Conservation (phyloP, 2,888 invertebrate genomes). For the Zonitis immaculata region DNA sequence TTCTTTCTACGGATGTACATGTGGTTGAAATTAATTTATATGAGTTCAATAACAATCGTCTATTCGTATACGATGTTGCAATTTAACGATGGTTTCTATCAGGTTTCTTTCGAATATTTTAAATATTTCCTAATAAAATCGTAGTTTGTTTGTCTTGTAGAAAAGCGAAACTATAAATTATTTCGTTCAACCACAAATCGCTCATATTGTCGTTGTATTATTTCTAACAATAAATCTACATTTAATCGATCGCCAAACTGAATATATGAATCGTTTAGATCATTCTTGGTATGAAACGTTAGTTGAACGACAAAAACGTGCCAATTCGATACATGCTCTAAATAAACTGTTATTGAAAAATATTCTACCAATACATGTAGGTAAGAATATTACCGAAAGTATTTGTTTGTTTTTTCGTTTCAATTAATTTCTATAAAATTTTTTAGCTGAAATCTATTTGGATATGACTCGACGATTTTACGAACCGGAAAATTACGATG, state of each 20-base stretch:
- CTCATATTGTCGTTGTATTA: conserved; percentile 69
- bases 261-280: conserved; percentile 84
- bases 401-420: too few relatives aligned
- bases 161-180: conserved; percentile 66
- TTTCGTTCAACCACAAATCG: conserved; percentile 60
- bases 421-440: too few relatives aligned
- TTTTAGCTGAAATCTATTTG: conserved; percentile 71
- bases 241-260: conserved; percentile 82
- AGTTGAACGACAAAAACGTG: conserved; percentile 76
- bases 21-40: conserved; percentile 71
- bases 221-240: conserved; percentile 74
- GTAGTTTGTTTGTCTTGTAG: conserved; percentile 50
- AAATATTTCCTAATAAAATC: conserved; percentile 6
- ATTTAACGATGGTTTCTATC: conserved; percentile 51
- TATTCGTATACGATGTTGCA: conserved; percentile 68
- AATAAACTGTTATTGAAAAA: conserved; percentile 88
- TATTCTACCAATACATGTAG: conserved; percentile 90
- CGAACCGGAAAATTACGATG: conserved; percentile 80
- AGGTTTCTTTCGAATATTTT: conserved; percentile 39
- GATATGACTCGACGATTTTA: conserved; percentile 63
- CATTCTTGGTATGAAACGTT: conserved; percentile 72
- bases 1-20: conserved; percentile 82
- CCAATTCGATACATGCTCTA: conserved; percentile 77
- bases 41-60: conserved; percentile 58
- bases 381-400: conserved; percentile 51